phyloP scores from a whole-genome alignment of 1,140 invertebrate species.

The Drosophila tristis region DNA sequence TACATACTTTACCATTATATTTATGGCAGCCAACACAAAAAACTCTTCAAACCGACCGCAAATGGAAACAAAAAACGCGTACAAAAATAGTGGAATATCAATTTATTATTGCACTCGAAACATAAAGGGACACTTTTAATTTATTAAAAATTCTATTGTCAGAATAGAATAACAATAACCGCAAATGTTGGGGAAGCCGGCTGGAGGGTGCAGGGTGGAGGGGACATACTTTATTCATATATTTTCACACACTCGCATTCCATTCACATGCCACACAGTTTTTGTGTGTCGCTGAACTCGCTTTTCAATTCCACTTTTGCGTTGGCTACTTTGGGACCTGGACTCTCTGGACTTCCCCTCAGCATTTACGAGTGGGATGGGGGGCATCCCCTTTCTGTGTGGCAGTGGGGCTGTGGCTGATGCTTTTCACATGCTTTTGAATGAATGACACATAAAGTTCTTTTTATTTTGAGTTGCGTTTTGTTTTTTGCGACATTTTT shows the following conservation, averaged over 20 bases:
- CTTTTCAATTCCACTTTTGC: constrained; percentile 15
- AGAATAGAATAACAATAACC: constrained; percentile 70
- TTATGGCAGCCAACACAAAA: constrained; percentile 53
- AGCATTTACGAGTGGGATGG: no score
- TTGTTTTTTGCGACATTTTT: constrained; percentile 78
- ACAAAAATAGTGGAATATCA: constrained; percentile 58
- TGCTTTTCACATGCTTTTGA: constrained; percentile 78
- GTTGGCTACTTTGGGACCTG: constrained; percentile 59
- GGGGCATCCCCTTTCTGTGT: constrained; percentile 29
- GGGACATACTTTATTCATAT: constrained; percentile 50
- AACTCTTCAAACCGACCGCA: constrained; percentile 43
- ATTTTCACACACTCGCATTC: constrained; percentile 52
- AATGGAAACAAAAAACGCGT: constrained; percentile 24
- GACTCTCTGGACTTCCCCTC: neutral
- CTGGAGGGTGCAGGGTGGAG: neutral
- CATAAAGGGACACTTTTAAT: constrained; percentile 60
- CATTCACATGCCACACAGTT: constrained; percentile 9
- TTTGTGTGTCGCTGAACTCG: constrained; percentile 72
- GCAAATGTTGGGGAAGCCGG: constrained; percentile 3
- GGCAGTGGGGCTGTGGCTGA: constrained; percentile 47
- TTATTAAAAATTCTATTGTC: constrained; percentile 80
- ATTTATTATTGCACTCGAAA: constrained; percentile 62
- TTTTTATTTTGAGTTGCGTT: constrained; percentile 62
- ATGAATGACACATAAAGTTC: constrained; percentile 80
- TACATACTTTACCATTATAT: constrained; percentile 70